Conservation (phyloP, 2,113 vertebrate genomes). For the Bombycilla garrulus region DNA sequence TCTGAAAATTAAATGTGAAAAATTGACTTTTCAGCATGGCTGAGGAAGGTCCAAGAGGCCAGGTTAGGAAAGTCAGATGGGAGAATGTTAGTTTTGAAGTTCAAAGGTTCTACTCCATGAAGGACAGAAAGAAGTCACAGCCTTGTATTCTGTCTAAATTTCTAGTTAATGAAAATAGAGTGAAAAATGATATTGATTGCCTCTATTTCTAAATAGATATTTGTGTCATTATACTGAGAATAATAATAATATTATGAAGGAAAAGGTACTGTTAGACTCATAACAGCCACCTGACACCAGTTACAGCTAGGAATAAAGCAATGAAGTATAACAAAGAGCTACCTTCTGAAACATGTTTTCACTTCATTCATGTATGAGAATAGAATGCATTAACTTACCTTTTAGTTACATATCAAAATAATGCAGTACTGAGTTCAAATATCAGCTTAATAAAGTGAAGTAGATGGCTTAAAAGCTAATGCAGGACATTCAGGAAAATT, state of each 20-base stretch:
- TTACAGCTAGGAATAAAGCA: conserved; percentile 20
- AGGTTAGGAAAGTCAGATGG: not conserved
- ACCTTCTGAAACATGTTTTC: conserved; percentile 30
- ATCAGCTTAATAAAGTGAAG: conserved; percentile 28
- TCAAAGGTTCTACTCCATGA: not conserved
- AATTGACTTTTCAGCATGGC: not conserved
- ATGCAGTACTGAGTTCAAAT: conserved; percentile 13
- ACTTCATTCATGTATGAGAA: conserved; percentile 3
- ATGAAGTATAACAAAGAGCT: not conserved
- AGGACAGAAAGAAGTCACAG: not conserved
- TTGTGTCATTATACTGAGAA: conserved; percentile 29
- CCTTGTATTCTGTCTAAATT: not conserved
- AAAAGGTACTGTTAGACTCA: not conserved
- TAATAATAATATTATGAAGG: not conserved
- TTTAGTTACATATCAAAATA: conserved; percentile 25
- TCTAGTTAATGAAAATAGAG: not conserved
- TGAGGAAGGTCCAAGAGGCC: not conserved
- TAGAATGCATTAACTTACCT: not conserved
- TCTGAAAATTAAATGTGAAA: not conserved
- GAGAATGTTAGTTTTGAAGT: not conserved
- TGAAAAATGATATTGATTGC: conserved; percentile 8
- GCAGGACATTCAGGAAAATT: not conserved
- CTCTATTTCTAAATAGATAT: not conserved
- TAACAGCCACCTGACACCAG: not conserved
- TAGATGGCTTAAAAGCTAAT: conserved; percentile 32